Conservation (phyloP, 1,140 invertebrate genomes). For the Brachionus manjavacas region DNA sequence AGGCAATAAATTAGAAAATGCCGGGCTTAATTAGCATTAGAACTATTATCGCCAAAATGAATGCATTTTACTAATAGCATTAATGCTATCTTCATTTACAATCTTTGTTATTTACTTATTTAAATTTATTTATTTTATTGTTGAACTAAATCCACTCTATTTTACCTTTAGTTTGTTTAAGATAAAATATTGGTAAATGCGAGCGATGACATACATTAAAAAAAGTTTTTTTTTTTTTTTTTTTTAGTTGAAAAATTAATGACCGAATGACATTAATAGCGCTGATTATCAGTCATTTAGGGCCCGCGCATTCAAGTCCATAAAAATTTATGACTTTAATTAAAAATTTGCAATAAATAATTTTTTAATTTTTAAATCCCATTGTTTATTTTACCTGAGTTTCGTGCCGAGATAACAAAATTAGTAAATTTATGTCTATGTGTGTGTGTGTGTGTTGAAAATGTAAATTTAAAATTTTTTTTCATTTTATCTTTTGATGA, state of each 20-base stretch:
- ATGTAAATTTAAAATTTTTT: neutral
- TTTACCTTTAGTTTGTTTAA: conserved; percentile 28
- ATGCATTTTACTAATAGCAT: neutral
- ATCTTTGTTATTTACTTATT: conserved; percentile 40
- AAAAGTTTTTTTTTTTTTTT: neutral
- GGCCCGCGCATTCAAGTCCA: neutral
- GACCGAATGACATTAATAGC: neutral
- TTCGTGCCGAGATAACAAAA: neutral
- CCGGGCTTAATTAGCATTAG: neutral
- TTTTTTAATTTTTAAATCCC: neutral
- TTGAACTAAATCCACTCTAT: conserved; percentile 28
- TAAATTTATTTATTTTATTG: conserved; percentile 38
- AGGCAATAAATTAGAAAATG: neutral
- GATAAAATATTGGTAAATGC: conserved; percentile 15
- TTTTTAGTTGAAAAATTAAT: neutral
- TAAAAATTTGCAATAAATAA: neutral
- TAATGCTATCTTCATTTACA: conserved; percentile 30
- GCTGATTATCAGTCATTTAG: neutral
- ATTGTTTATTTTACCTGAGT: conserved; percentile 39
- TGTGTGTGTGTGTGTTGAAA: neutral
- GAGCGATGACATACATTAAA: conserved; percentile 2
- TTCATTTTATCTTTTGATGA: neutral
- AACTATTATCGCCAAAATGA: neutral
- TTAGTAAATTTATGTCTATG: neutral
- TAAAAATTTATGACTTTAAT: conserved; percentile 11